Conservation (phyloP, 1,140 invertebrate species). For the Penaeus chinensis region DNA sequence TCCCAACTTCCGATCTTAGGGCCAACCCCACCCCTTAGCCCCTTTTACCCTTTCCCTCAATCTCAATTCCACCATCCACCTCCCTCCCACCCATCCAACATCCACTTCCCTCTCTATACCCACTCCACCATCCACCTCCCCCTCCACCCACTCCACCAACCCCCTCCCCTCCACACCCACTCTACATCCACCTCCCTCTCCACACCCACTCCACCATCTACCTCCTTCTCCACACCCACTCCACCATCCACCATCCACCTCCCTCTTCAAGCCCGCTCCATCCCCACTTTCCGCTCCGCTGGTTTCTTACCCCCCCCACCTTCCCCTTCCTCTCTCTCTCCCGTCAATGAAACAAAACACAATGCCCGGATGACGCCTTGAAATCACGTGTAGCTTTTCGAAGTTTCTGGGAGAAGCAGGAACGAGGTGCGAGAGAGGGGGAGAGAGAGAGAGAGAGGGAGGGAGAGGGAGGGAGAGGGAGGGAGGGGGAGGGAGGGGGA, state of each 20-base stretch:
- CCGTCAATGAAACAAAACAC: too few relatives aligned
- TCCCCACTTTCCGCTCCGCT: not conserved
- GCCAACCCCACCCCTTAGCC: not conserved
- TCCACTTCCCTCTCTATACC: not conserved
- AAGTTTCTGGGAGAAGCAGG: not conserved
- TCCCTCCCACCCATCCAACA: not conserved
- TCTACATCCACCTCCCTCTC: not conserved
- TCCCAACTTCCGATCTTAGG: slow-evolving; percentile 5
- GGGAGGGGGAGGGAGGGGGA: too few relatives aligned
- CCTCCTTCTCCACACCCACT: not conserved
- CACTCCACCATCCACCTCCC: not conserved
- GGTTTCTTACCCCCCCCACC: not conserved
- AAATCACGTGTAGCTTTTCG: not conserved
- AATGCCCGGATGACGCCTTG: too few relatives aligned
- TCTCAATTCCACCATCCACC: not conserved
- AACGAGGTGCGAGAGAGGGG: too few relatives aligned
- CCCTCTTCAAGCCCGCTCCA: not conserved
- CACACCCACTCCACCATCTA: not conserved
- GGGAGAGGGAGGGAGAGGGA: too few relatives aligned
- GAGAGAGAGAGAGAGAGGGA: too few relatives aligned
- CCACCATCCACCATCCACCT: not conserved
- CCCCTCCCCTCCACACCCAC: too few relatives aligned
- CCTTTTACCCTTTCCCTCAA: not conserved
- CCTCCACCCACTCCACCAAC: not conserved
- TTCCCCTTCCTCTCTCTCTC: not conserved